Evolutionary conservation across 2,113 vertebrate species (phyloP).

Genomic region (Galeopterus variegatus): DNA sequence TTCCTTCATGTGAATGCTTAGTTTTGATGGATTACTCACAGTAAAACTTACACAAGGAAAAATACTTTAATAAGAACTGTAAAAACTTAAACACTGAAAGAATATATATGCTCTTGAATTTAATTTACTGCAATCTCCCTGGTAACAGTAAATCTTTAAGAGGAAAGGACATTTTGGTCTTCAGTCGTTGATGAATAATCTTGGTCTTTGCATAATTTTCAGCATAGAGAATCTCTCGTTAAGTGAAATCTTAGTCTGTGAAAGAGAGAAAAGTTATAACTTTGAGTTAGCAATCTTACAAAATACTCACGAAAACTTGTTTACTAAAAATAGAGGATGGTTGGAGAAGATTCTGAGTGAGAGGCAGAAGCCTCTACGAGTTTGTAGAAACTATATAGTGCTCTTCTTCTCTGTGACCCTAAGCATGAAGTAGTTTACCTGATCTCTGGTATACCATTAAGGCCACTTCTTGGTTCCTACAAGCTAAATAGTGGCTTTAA

Average conservation of each 20-base stretch:
- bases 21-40: slow-evolving; percentile 9
- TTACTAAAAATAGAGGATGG: not conserved
- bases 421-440: slow-evolving; percentile 13
- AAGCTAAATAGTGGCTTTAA: not conserved
- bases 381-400: slow-evolving; percentile 3
- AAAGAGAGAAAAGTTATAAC: slow-evolving; percentile 78
- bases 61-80: not conserved
- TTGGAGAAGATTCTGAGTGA: not conserved
- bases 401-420: not conserved
- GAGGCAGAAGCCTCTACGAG: not conserved
- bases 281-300: not conserved
- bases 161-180: slow-evolving; percentile 83
- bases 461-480: not conserved
- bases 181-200: slow-evolving; percentile 68
- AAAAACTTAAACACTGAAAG: not conserved
- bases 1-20: not conserved
- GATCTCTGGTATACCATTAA: not conserved
- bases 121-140: not conserved
- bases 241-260: slow-evolving; percentile 90
- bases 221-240: slow-evolving; percentile 91
- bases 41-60: not conserved
- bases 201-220: slow-evolving; percentile 82
- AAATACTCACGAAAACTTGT: slow-evolving; percentile 26
- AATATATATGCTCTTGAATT: not conserved
- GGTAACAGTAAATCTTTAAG: slow-evolving; percentile 49